A percentile compares a stretch with the other conserved stretches of the same genome.
Conservation (phyloP, 2,888 invertebrate species). For the Octonoba sinensis region DNA sequence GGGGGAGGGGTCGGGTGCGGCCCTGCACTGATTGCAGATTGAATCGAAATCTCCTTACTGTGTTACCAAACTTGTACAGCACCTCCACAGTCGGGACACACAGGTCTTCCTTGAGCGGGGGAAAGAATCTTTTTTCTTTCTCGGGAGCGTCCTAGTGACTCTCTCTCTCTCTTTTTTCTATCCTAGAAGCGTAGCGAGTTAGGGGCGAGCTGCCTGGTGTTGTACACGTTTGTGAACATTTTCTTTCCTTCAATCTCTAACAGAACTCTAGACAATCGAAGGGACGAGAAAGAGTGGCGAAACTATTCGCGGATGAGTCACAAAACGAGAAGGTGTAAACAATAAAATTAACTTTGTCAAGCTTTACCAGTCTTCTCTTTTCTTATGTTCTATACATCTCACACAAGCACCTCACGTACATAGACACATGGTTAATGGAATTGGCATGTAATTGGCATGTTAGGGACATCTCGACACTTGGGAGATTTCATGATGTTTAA, state of each 20-base stretch:
- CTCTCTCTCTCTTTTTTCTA: not conserved
- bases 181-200: not conserved
- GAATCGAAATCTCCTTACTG: conserved; percentile 4
- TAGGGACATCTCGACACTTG: too few relatives aligned
- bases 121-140: not conserved
- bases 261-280: conserved; percentile 60
- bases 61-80: conserved; percentile 36
- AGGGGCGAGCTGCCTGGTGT: conserved; percentile 48
- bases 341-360: conserved; percentile 53
- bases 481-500: too few relatives aligned
- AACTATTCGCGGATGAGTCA: conserved; percentile 48
- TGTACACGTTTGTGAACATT: conserved; percentile 46
- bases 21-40: conserved; percentile 26
- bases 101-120: not conserved
- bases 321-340: conserved; percentile 40
- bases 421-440: too few relatives aligned
- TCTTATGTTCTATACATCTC: too few relatives aligned
- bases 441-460: too few relatives aligned
- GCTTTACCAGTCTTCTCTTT: conserved; percentile 18
- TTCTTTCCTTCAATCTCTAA: conserved; percentile 41
- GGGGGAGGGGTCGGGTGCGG: not conserved
- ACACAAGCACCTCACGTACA: too few relatives aligned
- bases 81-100: conserved; percentile 39
- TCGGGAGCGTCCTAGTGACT: not conserved
- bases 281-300: conserved; percentile 33